Evolutionary conservation across 2,113 vertebrate species (phyloP).

Genomic region (Alces alces): DNA sequence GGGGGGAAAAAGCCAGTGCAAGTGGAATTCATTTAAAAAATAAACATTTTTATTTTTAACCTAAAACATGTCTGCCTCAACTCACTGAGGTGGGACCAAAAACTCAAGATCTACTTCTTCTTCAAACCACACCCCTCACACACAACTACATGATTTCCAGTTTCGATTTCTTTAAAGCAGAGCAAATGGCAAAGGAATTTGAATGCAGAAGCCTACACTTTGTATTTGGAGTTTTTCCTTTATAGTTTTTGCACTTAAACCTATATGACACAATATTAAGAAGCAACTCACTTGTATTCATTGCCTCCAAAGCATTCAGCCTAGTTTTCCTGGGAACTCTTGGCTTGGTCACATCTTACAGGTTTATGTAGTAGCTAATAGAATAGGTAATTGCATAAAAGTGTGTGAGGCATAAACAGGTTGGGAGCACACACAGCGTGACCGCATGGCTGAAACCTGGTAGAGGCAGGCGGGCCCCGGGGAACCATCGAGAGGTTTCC

Average conservation of each 20-base stretch:
- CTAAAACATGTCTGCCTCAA: not conserved
- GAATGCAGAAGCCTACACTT: not conserved
- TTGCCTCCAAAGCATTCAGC: not conserved
- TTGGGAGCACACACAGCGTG: not conserved
- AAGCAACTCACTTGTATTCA: not conserved
- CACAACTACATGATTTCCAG: not conserved
- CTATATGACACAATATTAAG: not conserved
- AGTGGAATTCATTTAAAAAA: not conserved
- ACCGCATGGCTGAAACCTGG: too few relatives aligned
- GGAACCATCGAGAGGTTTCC: not conserved
- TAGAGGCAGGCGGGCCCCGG: fast-evolving
- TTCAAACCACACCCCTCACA: not conserved
- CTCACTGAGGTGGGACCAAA: not conserved
- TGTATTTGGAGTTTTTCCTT: not conserved
- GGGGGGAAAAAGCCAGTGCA: not conserved
- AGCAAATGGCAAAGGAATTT: not conserved
- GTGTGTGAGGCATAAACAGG: too few relatives aligned
- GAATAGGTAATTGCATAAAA: not conserved
- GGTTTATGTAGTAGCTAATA: not conserved
- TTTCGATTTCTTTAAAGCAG: not conserved
- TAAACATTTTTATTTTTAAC: not conserved
- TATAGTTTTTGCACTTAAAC: not conserved
- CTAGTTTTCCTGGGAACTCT: not conserved
- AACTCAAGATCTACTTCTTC: not conserved
- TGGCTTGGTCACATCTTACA: not conserved